Conservation (phyloP, 2,113 vertebrate species). For the Misgurnus mizolepis region DNA sequence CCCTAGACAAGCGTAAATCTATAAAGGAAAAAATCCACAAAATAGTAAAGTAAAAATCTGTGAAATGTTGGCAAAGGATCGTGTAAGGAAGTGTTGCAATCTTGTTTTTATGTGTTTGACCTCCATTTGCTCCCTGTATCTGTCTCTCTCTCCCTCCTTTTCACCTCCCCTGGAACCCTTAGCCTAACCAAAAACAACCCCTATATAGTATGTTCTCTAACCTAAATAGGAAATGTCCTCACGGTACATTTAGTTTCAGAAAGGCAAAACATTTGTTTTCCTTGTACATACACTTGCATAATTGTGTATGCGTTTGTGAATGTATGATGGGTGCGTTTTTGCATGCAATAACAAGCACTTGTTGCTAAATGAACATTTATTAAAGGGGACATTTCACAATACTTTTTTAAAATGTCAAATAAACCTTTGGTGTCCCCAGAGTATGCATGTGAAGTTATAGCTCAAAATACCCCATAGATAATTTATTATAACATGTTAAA, state of each 20-base stretch:
- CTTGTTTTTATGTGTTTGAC: constrained; percentile 16
- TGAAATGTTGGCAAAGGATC: constrained; percentile 43
- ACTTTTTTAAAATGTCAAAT: background rate
- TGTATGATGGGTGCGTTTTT: background rate
- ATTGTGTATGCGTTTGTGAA: background rate
- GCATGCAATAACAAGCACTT: constrained; percentile 12
- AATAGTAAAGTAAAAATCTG: constrained; percentile 46
- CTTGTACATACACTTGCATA: constrained; percentile 2
- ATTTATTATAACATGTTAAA: too few relatives aligned
- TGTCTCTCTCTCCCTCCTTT: background rate
- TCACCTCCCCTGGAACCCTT: constrained; percentile 4
- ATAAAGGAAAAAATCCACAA: constrained; percentile 33
- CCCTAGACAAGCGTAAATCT: constrained; percentile 54
- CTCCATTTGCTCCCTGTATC: constrained; percentile 12
- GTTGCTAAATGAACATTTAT: background rate
- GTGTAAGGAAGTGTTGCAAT: constrained; percentile 56
- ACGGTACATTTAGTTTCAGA: background rate
- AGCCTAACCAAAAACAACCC: constrained; percentile 9
- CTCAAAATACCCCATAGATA: too few relatives aligned
- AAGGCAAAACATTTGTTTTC: background rate
- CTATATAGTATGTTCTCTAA: constrained; percentile 13
- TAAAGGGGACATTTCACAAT: background rate
- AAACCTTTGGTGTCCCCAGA: background rate
- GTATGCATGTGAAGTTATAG: too few relatives aligned
- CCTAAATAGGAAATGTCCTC: constrained; percentile 13